Conservation (phyloP, 2,888 invertebrate genomes). For the Noctua fimbriata region DNA sequence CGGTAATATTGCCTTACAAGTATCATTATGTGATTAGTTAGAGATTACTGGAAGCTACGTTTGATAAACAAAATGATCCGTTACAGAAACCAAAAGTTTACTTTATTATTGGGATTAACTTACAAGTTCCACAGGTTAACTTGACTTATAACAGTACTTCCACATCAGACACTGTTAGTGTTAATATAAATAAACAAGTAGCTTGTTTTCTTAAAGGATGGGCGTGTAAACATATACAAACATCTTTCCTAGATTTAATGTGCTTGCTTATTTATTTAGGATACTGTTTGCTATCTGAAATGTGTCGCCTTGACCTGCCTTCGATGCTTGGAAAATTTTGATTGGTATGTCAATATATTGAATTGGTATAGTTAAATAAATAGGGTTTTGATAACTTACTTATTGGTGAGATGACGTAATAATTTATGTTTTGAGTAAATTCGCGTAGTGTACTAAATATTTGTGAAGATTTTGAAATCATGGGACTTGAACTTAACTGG, state of each 20-base stretch:
- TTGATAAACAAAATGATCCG: conserved; percentile 1
- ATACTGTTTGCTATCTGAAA: conserved; percentile 57
- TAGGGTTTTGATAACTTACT: not conserved
- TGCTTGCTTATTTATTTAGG: conserved; percentile 63
- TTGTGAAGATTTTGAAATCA: not conserved
- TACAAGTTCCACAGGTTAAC: not conserved
- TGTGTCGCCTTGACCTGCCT: conserved; percentile 50
- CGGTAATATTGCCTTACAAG: too few species aligned
- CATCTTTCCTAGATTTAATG: conserved; percentile 53
- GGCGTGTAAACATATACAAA: conserved; percentile 47
- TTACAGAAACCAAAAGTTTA: not conserved
- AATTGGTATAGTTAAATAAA: conserved; percentile 21
- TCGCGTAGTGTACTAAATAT: not conserved
- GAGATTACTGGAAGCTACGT: not conserved
- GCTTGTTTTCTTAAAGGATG: conserved; percentile 53
- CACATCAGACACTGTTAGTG: conserved; percentile 15
- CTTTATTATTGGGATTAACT: not conserved
- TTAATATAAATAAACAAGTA: conserved; percentile 42
- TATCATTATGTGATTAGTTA: not conserved
- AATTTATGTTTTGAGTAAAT: not conserved
- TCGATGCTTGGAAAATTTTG: conserved; percentile 31
- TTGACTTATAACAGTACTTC: not conserved
- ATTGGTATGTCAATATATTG: conserved; percentile 36
- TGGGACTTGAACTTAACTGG: too few species aligned
- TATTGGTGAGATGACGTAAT: not conserved